Base-by-base conservation (phyloP, 2,113 vertebrate species). In the Ctenomys sociabilis region DNA sequence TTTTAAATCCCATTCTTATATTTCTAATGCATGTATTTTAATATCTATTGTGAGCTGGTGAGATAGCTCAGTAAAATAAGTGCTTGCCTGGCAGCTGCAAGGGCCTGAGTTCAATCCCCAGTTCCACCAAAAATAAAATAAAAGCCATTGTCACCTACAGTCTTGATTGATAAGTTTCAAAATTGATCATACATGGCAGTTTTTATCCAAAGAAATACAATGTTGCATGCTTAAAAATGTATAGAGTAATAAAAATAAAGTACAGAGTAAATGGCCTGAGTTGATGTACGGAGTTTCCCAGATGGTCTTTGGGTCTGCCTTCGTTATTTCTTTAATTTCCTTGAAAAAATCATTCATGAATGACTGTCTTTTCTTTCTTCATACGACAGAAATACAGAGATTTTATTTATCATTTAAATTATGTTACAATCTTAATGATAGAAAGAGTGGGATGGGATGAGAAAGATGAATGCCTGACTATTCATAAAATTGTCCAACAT, bases 321-420 rank as follows among this genome's bases (percentile, higher is more conserved):
- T 54, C 13, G 1, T 54, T 14, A 96, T 97, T 77, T 11, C 72
- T 68, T 63, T 81, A 54, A n/a, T 95, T 19, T 96, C 97, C 95
- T 97, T 98, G 98, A 98, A 97, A 98, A 96, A 97, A 96, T 97
- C 61, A 49, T 94, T 96, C 85, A 88, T 83, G 72, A 95, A 90
- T 95, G 63, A 11, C 37, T 11, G 22, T 3, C 28, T 52, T 63
- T 52, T 90, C 91, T 97, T 91, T 85, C 61, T 98, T 94, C 97
- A 98, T 98, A 98, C 98, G 9, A 73, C 3, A 93, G 92, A 95
- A 97, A 96, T 92, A 97, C 12, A 97, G 98, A 98, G 91, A 88
- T 64, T 88, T 93, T 97, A 98, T 98, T 96, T 94, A 98, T 98
- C 98, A 98, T 98, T 98, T 97, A 98, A 98, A 98, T 98, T 98